Evolutionary conservation across 1,140 invertebrate species (phyloP), one percentile per base, ranked within the genome.

Genomic region (Heliconius melpomene): DNA sequence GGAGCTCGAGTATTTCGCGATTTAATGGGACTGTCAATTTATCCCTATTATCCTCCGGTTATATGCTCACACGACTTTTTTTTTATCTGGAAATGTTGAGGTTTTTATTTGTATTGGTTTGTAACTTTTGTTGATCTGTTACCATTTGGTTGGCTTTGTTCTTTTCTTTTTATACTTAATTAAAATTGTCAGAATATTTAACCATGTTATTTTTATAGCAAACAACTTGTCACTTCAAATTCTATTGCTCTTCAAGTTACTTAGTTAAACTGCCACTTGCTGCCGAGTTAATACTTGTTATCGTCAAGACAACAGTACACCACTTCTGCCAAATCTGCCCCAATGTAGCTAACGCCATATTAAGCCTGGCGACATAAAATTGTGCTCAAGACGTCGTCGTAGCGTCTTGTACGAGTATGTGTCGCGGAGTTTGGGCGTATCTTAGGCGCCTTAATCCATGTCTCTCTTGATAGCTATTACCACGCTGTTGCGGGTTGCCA

Each of bases 301-400:
- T 72, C 71, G 50, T 72, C 71, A 70, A 72, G 32, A 29, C 74
- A 72, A 72, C 29, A 18, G 20, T 72, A 29, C 66, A 46, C 36
- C 18, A 32, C 71, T 46, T 77, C 71, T 46, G 70, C 74, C 71
- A 80, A 80, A 80, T 77, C 52, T 72, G 74, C 20, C 26, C 73
- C 13, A 77, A 66, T 72, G 60, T 72, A 52, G 75, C 79, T 80
- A 77, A 77, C 20, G 72, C 54, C 38, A 38, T 66, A 54, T 52
- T 81, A 79, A 83, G 79, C 79, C 77, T 52, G 71, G 77, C 77
- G 72, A 83, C 82, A 81, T 83, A 81, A 83, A 81, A 81, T 76
- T 81, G 74, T 54, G 78, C 72, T 81, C 79, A 77, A 79, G 77
- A 50, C 77, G 57, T 60, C 77, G 57, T 60, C 40, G 72, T 79